A percentile compares a stretch with the other conserved stretches of the same genome.
phyloP scores from a whole-genome alignment of 1,140 invertebrate species.

The Pachypsylla venusta region DNA sequence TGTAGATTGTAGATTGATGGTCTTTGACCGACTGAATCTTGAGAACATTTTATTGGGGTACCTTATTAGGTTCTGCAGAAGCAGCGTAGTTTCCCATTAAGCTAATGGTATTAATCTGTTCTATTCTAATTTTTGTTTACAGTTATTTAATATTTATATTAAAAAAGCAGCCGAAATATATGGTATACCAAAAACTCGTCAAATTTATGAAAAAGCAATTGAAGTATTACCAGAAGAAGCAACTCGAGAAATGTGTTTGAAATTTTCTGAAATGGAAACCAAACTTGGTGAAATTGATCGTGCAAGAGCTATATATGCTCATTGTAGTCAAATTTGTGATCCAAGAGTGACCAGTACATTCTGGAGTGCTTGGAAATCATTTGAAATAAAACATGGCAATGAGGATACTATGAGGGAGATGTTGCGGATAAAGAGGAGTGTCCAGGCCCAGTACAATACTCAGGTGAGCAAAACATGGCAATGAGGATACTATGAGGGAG shows the following conservation, averaged over 20 bases:
- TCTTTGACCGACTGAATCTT: too few relatives aligned
- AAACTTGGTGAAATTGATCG: constrained; percentile 96
- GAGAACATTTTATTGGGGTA: too few relatives aligned
- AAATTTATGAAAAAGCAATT: constrained; percentile 98
- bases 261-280: constrained; percentile 95
- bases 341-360: constrained; percentile 84
- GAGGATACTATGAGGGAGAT: constrained; percentile 99
- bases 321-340: constrained; percentile 98
- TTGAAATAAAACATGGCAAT: constrained; percentile 98
- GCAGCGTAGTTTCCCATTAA: too few relatives aligned
- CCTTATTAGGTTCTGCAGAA: too few relatives aligned
- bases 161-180: constrained; percentile 96
- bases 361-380: constrained; percentile 99
- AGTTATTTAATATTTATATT: constrained; percentile 98
- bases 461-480: constrained; percentile 93
- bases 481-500: constrained; percentile 98
- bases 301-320: constrained; percentile 90
- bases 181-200: constrained; percentile 86
- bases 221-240: constrained; percentile 81
- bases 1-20: too few relatives aligned
- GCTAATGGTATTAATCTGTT: too few relatives aligned
- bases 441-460: constrained; percentile 93
- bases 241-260: constrained; percentile 87
- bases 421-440: constrained; percentile 92
- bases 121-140: too few relatives aligned